phyloP scores from a whole-genome alignment of 2,797 vertebrate genomes.

The Coracias cyanogaster region DNA sequence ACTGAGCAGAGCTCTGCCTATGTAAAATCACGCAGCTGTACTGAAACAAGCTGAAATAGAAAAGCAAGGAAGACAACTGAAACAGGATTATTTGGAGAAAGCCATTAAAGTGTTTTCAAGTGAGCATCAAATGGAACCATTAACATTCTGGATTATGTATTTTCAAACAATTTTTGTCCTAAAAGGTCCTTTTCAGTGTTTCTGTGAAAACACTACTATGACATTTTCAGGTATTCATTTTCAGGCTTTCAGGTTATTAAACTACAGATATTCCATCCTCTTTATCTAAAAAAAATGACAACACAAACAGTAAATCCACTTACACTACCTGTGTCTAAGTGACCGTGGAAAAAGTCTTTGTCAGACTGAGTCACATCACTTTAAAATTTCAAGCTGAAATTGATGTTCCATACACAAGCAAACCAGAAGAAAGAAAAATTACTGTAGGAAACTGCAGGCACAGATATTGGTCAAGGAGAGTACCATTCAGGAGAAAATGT shows the following conservation, averaged over 20 bases:
- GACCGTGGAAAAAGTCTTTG: neutral
- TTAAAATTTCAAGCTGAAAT: conserved; percentile 43
- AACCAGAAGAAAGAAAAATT: conserved; percentile 21
- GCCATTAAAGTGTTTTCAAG: neutral
- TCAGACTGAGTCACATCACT: neutral
- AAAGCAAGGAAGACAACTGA: neutral
- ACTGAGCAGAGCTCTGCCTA: neutral
- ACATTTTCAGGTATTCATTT: conserved; percentile 26
- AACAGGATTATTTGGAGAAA: neutral
- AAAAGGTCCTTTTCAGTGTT: neutral
- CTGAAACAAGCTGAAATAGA: neutral
- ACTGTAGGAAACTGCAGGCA: neutral
- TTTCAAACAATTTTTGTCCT: neutral
- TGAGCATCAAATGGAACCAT: neutral
- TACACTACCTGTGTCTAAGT: neutral
- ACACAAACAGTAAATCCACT: neutral
- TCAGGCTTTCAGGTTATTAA: conserved; percentile 57
- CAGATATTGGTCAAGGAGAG: neutral
- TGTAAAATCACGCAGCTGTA: neutral
- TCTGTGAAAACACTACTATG: neutral
- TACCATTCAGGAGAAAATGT: neutral
- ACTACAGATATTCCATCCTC: neutral
- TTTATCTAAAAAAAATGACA: neutral
- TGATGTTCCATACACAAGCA: neutral
- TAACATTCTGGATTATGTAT: neutral